Percentiles rank a stretch among this genome's conserved stretches.
phyloP scores from a whole-genome alignment of 2,888 invertebrate genomes.

The Amphipyra tragopoginis region DNA sequence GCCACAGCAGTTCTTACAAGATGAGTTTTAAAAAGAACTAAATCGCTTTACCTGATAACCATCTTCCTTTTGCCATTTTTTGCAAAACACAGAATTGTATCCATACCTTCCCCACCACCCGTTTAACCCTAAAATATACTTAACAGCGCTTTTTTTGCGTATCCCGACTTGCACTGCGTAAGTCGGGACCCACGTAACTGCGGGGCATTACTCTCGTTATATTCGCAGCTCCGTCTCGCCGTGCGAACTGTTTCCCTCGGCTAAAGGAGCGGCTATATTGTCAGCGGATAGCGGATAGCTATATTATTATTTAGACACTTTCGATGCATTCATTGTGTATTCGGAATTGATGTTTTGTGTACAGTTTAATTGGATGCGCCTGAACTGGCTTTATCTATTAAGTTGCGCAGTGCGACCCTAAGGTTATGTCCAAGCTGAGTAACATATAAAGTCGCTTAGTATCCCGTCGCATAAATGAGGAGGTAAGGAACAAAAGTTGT shows the following conservation, averaged over 20 bases:
- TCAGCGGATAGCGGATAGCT: constrained; percentile 11
- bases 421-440: no score
- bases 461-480: no score
- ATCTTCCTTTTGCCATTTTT: no score
- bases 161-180: neutral
- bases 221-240: constrained; percentile 42
- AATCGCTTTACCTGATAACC: no score
- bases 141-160: neutral
- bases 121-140: neutral
- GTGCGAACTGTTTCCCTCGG: constrained; percentile 59
- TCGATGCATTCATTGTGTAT: constrained; percentile 54
- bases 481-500: no score
- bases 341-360: constrained; percentile 34
- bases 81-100: no score
- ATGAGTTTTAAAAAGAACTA: no score
- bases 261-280: constrained; percentile 61
- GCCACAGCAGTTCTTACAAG: no score
- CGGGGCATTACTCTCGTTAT: neutral
- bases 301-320: constrained; percentile 13
- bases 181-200: constrained; percentile 4
- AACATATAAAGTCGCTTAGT: no score
- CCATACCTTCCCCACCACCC: neutral
- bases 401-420: no score
- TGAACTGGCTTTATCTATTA: no score
- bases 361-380: neutral